Evolutionary conservation across 2,888 invertebrate species (phyloP).

Genomic region (Pandemis heparana): DNA sequence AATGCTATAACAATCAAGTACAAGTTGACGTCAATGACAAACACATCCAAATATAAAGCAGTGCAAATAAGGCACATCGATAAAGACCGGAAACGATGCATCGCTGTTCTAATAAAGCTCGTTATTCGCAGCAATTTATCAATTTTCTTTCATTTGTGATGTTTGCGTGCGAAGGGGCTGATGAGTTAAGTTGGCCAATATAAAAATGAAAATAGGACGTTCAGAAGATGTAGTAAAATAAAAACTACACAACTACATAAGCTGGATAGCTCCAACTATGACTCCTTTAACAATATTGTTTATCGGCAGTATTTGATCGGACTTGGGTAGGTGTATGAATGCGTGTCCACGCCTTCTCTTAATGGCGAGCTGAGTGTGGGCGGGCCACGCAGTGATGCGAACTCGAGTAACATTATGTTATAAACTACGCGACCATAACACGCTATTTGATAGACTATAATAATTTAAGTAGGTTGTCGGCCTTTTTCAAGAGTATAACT

Average conservation of each 20-base stretch:
- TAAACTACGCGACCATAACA: background rate
- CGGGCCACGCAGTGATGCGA: constrained; percentile 8
- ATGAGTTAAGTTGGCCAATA: background rate
- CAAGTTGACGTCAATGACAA: constrained; percentile 2
- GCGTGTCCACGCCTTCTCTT: constrained; percentile 20
- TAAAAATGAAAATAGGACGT: background rate
- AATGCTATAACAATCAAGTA: constrained; percentile 16
- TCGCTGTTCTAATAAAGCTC: constrained; percentile 12
- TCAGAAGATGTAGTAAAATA: background rate
- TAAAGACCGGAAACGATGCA: constrained; percentile 11
- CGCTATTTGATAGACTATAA: constrained; percentile 9
- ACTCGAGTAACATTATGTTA: background rate
- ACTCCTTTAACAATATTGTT: constrained; percentile 1
- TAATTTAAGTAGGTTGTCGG: background rate
- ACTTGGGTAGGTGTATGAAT: background rate
- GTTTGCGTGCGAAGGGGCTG: constrained; percentile 16
- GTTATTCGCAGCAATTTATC: constrained; percentile 24
- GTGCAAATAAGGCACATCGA: constrained; percentile 25
- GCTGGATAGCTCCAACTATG: background rate
- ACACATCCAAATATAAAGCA: constrained; percentile 13
- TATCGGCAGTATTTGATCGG: constrained; percentile 4
- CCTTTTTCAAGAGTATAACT: background rate
- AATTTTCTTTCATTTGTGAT: constrained; percentile 20
- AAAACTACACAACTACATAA: background rate
- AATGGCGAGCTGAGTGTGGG: constrained; percentile 14